Conservation (phyloP, 2,888 invertebrate species). For the Caenorhabditis afra region DNA sequence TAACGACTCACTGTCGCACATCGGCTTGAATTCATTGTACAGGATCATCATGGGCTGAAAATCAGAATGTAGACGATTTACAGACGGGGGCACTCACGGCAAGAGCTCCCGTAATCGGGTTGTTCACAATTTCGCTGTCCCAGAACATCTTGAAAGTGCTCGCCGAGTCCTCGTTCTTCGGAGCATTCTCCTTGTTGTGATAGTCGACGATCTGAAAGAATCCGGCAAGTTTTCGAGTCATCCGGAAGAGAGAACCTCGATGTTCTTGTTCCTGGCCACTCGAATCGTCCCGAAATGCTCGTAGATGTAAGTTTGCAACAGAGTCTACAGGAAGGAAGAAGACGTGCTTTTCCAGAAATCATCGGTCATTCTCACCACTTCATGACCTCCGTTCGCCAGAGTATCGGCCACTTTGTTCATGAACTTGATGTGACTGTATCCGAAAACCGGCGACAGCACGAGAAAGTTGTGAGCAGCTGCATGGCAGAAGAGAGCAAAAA, state of each 20-base stretch:
- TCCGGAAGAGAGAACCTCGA: conserved; percentile 4
- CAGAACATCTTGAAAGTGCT: conserved; percentile 31
- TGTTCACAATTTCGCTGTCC: conserved; percentile 39
- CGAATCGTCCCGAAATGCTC: conserved; percentile 38
- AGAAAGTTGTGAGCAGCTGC: conserved; percentile 27
- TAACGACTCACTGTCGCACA: conserved; percentile 48
- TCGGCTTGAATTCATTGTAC: conserved; percentile 46
- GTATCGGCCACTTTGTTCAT: conserved; percentile 38
- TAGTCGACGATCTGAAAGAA: conserved; percentile 33
- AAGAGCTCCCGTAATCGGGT: conserved; percentile 37
- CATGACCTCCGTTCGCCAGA: conserved; percentile 33
- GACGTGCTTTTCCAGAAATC: too few species aligned
- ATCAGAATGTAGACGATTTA: background rate
- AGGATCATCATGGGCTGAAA: conserved; percentile 44
- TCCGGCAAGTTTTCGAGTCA: background rate
- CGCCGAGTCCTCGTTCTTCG: conserved; percentile 27
- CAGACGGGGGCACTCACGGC: background rate
- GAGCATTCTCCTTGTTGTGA: conserved; percentile 22
- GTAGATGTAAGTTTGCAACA: conserved; percentile 30
- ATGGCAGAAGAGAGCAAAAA: conserved; percentile 25
- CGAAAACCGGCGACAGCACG: conserved; percentile 34
- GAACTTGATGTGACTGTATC: conserved; percentile 46
- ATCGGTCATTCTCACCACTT: conserved; percentile 17
- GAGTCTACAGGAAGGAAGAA: conserved; percentile 25
- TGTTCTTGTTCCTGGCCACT: conserved; percentile 27